These are phyloP conservation scores for Strigamia crassipes DNA, from an alignment of 2,888 invertebrate genomes.

Conservation along the genomic window DNA sequence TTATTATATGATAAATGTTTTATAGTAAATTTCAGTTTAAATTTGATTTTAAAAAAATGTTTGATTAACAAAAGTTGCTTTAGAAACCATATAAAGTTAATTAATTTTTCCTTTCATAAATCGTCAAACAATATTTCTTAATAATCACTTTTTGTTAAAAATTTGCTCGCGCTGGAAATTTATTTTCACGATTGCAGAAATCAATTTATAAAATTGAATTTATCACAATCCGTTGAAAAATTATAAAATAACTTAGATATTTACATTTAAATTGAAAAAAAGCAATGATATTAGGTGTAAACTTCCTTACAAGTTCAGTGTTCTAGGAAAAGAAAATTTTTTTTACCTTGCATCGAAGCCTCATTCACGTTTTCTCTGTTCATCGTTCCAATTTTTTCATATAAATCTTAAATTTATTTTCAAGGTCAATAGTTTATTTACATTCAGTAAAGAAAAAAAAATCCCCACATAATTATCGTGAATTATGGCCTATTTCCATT, in stretches of 20 bases:
- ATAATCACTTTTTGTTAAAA: no score
- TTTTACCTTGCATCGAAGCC: not conserved
- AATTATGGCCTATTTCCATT: not conserved
- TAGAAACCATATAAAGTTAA: no score
- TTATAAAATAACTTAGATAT: not conserved
- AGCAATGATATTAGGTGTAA: not conserved
- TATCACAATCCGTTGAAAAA: not conserved
- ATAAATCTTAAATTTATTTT: not conserved
- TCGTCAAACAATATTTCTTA: no score
- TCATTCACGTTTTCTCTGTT: constrained; percentile 22
- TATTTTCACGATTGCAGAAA: not conserved
- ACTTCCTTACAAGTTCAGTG: constrained; percentile 13
- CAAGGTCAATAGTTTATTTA: constrained; percentile 7
- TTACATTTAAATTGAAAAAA: not conserved
- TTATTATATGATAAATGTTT: no score
- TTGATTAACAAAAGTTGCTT: no score
- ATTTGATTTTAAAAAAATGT: no score
- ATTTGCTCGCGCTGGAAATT: no score
- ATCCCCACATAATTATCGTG: not conserved
- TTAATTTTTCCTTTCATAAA: no score
- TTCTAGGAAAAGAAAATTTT: not conserved
- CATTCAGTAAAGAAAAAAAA: not conserved
- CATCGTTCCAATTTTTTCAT: not conserved
- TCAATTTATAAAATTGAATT: not conserved
- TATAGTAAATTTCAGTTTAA: no score